A percentile compares a stretch with the other conserved stretches of the same genome.
Evolutionary conservation across 1,140 invertebrate genomes (phyloP).

Genomic region (Scaptodrosophila lebanonensis): DNA sequence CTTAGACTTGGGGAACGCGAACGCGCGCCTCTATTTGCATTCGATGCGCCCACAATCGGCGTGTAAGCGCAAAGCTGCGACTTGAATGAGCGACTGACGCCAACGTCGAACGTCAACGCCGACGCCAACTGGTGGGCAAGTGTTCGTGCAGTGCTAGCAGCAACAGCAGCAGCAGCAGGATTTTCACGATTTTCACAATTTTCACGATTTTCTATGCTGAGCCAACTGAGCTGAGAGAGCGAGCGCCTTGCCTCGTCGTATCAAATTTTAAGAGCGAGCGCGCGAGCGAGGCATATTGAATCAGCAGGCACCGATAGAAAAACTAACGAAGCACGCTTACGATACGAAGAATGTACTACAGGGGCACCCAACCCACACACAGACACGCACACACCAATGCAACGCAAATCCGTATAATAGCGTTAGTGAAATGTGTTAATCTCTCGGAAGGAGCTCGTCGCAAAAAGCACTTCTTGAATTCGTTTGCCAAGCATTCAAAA

Average conservation of each 20-base stretch:
- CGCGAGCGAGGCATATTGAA: constrained; percentile 19
- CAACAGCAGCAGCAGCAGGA: constrained; percentile 3
- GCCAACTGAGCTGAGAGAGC: constrained; percentile 21
- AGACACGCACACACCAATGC: background rate
- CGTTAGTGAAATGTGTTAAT: constrained; percentile 11
- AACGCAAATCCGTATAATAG: background rate
- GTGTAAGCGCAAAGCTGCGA: too few species aligned
- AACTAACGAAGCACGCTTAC: constrained; percentile 16
- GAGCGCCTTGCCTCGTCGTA: constrained; percentile 8
- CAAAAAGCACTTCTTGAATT: too few species aligned
- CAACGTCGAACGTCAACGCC: background rate
- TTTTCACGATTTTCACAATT: constrained; percentile 12
- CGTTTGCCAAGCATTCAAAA: too few species aligned
- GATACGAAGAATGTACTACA: too few species aligned
- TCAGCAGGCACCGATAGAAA: constrained; percentile 17
- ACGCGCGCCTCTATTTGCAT: too few species aligned
- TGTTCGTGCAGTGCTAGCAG: background rate
- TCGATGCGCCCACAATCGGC: too few species aligned
- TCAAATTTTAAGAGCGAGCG: constrained; percentile 9
- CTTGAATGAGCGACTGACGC: background rate
- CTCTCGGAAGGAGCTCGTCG: constrained; percentile 1
- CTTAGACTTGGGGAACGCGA: too few species aligned
- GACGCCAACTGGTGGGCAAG: too few species aligned
- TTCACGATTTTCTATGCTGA: constrained; percentile 41
- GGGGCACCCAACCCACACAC: constrained; percentile 24